phyloP scores from a whole-genome alignment of 2,888 invertebrate species.

The Escarpia spicata region DNA sequence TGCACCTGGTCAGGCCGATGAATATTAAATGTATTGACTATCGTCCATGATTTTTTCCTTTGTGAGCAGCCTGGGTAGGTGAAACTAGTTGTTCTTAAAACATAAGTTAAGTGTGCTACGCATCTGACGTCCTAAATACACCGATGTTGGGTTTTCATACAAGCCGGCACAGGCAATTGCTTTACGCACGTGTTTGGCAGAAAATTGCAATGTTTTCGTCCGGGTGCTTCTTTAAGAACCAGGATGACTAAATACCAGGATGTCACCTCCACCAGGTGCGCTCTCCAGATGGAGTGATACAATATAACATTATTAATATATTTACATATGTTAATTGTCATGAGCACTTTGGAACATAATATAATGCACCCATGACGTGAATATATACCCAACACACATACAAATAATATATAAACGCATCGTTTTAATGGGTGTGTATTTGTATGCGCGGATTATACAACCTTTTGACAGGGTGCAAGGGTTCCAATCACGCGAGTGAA shows the following conservation, averaged over 20 bases:
- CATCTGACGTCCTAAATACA: background rate
- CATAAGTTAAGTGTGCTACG: background rate
- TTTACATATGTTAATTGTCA: background rate
- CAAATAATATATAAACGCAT: background rate
- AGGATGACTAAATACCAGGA: constrained; percentile 47
- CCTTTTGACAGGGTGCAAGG: background rate
- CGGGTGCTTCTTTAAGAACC: constrained; percentile 63
- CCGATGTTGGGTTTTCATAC: background rate
- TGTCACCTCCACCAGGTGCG: constrained; percentile 52
- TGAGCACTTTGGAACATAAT: background rate
- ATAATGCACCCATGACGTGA: background rate
- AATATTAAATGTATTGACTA: constrained; percentile 8
- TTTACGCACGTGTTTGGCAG: constrained; percentile 13
- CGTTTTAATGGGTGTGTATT: background rate
- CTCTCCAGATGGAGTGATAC: background rate
- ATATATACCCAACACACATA: background rate
- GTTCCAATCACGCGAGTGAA: background rate
- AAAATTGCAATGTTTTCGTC: constrained; percentile 63
- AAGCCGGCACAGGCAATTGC: constrained; percentile 8
- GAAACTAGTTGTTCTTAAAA: constrained; percentile 17
- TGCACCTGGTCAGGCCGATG: background rate
- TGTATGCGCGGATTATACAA: constrained; percentile 1
- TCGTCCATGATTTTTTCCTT: background rate
- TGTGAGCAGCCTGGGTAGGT: background rate
- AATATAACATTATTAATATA: background rate